Conservation (phyloP, 2,113 vertebrate genomes). For the Notechis scutatus region DNA sequence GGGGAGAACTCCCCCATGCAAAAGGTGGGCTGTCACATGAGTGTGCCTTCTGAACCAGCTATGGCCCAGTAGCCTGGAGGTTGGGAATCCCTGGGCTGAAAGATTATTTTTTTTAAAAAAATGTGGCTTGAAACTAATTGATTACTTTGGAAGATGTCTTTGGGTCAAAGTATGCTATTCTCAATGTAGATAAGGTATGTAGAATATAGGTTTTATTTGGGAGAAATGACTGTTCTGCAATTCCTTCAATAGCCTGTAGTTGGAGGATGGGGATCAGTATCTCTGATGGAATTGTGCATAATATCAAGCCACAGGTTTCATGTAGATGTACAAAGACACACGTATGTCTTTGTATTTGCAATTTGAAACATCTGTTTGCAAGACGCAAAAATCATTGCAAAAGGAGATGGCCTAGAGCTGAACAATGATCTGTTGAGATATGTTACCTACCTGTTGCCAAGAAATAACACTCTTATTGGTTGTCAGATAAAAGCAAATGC, state of each 20-base stretch:
- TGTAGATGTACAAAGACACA: background rate
- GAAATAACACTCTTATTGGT: background rate
- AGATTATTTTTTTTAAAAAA: background rate
- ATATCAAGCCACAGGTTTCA: background rate
- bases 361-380: background rate
- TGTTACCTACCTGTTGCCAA: background rate
- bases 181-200: background rate
- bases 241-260: background rate
- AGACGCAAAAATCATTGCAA: background rate
- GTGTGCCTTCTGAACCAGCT: background rate
- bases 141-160: background rate
- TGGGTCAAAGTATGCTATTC: background rate
- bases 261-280: background rate
- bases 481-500: background rate
- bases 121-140: background rate
- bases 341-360: background rate
- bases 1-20: too few relatives aligned
- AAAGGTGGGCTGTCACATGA: too few relatives aligned
- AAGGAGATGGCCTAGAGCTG: background rate
- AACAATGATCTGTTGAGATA: background rate
- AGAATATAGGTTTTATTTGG: background rate
- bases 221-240: background rate
- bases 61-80: rapidly evolving
- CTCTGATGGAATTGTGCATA: background rate
- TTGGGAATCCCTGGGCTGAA: background rate